These are phyloP conservation scores for Laupala kohalensis DNA, from an alignment of 1,140 invertebrate species.

Conservation along the genomic window DNA sequence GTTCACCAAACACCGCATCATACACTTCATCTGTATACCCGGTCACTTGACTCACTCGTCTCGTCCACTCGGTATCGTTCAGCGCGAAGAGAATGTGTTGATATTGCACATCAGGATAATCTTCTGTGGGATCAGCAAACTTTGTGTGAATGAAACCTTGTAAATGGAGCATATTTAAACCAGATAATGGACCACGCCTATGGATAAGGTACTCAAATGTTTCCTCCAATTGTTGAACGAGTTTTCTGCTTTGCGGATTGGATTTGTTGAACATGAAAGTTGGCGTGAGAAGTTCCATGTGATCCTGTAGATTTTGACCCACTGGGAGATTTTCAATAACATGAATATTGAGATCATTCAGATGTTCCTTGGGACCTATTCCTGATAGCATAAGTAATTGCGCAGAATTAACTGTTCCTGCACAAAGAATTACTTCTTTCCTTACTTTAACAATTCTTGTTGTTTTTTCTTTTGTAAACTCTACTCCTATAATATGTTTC, in stretches of 20 bases:
- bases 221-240: slow-evolving; percentile 1
- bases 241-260: background rate
- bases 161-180: background rate
- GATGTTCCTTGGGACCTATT: slow-evolving; percentile 66
- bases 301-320: slow-evolving; percentile 36
- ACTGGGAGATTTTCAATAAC: slow-evolving; percentile 23
- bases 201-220: slow-evolving; percentile 19
- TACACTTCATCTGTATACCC: slow-evolving; percentile 17
- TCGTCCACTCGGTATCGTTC: background rate
- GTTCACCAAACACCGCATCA: slow-evolving; percentile 2
- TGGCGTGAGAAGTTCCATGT: slow-evolving; percentile 19
- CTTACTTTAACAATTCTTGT: slow-evolving; percentile 22
- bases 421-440: slow-evolving; percentile 67
- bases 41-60: background rate
- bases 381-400: slow-evolving; percentile 88
- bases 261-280: slow-evolving; percentile 15
- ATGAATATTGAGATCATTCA: slow-evolving; percentile 42
- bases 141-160: slow-evolving; percentile 14
- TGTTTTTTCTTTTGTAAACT: slow-evolving; percentile 29
- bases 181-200: slow-evolving; percentile 12
- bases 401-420: slow-evolving; percentile 78
- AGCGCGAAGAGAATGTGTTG: slow-evolving; percentile 8
- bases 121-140: background rate
- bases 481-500: slow-evolving; percentile 34
- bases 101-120: slow-evolving; percentile 17